These are phyloP conservation scores for Pristionchus fissidentatus DNA, from an alignment of 2,888 invertebrate genomes.

Conservation along the genomic window DNA sequence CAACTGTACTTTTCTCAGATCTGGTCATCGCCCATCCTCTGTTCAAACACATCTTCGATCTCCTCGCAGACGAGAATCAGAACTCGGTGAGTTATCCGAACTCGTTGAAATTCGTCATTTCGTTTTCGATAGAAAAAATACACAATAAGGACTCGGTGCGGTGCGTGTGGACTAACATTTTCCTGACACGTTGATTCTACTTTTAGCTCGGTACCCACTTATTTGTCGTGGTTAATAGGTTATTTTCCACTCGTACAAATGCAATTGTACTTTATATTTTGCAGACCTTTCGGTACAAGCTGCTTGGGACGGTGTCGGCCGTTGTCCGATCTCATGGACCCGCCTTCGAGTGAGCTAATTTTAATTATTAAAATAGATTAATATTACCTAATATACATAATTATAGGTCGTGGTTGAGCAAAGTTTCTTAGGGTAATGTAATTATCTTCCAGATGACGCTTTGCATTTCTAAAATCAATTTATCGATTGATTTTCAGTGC, in stretches of 20 bases:
- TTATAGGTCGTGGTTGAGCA: neutral
- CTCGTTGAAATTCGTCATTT: neutral
- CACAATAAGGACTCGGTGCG: too few relatives aligned
- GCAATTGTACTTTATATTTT: neutral
- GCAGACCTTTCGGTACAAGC: constrained; percentile 43
- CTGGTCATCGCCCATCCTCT: constrained; percentile 42
- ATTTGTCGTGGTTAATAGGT: too few relatives aligned
- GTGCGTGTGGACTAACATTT: neutral
- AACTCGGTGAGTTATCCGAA: neutral
- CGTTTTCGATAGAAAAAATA: neutral
- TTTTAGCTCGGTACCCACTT: too few relatives aligned
- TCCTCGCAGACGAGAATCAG: constrained; percentile 36
- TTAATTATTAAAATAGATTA: neutral
- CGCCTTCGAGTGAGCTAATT: constrained; percentile 49
- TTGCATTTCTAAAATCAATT: neutral
- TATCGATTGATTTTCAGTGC: neutral
- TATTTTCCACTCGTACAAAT: neutral
- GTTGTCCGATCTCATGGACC: constrained; percentile 49
- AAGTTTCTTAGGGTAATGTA: neutral
- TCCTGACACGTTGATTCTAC: neutral
- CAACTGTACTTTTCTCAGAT: constrained; percentile 12
- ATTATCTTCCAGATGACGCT: neutral
- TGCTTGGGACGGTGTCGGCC: constrained; percentile 43
- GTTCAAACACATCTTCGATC: constrained; percentile 45
- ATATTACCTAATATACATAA: neutral